Conservation (phyloP, 1,140 invertebrate genomes). For the Wasmannia auropunctata region DNA sequence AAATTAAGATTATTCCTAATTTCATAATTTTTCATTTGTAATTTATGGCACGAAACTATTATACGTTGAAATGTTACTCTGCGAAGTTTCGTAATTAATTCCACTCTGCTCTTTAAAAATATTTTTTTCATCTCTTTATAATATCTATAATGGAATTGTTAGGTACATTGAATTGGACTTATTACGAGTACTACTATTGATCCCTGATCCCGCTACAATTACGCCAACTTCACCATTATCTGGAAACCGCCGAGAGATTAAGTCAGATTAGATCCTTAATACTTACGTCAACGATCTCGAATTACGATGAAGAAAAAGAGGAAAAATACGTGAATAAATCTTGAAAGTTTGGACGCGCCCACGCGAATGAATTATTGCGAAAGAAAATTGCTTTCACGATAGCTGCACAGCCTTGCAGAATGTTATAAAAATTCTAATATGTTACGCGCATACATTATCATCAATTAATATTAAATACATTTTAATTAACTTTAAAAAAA, state of each 20-base stretch:
- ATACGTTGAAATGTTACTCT: no score
- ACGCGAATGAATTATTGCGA: background rate
- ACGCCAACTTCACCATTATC: background rate
- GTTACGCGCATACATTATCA: background rate
- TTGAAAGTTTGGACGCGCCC: background rate
- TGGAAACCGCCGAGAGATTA: background rate
- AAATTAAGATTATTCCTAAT: background rate
- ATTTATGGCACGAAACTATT: no score
- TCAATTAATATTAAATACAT: background rate
- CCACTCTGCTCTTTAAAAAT: no score
- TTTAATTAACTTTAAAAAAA: background rate
- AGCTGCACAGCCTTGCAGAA: background rate
- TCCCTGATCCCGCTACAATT: background rate
- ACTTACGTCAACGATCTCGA: constrained; percentile 4
- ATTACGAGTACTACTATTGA: constrained; percentile 8
- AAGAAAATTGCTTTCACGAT: background rate
- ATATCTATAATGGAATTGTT: background rate
- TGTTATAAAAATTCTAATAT: background rate
- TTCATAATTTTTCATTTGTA: no score
- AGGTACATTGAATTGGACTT: background rate
- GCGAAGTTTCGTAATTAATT: no score
- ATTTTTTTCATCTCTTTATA: no score
- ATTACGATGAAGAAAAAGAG: background rate
- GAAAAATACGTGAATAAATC: constrained; percentile 16
- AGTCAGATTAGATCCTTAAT: constrained; percentile 22